phyloP scores from a whole-genome alignment of 2,113 vertebrate species.

The Chionomys nivalis region DNA sequence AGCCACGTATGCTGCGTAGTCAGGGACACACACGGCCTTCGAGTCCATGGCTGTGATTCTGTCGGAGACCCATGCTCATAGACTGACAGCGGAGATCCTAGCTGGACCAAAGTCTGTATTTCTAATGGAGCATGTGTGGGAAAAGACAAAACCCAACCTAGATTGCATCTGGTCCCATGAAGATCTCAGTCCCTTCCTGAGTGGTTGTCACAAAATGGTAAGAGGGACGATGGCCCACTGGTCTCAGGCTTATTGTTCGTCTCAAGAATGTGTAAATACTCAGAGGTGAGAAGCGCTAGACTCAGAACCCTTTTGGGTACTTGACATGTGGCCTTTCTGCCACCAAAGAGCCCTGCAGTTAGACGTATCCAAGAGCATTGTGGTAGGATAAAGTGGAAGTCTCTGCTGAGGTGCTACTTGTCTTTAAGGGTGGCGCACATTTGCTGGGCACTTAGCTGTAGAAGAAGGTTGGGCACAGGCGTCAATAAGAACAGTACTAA shows the following conservation, averaged over 20 bases:
- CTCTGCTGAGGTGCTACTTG: background rate
- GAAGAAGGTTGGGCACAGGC: background rate
- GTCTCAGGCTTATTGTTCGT: background rate
- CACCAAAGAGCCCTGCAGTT: background rate
- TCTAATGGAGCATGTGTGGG: background rate
- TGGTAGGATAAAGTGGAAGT: background rate
- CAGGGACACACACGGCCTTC: background rate
- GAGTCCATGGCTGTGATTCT: background rate
- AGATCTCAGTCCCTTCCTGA: background rate
- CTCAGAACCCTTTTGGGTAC: background rate
- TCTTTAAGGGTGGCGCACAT: background rate
- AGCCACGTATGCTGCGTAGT: background rate
- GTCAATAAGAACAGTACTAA: too few relatives aligned
- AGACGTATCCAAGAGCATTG: background rate
- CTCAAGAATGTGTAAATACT: background rate
- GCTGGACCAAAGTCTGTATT: background rate
- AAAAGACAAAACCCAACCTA: conserved; percentile 12
- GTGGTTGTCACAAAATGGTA: background rate
- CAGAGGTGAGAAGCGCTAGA: background rate
- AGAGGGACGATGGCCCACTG: background rate
- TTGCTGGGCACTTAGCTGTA: background rate
- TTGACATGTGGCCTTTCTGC: background rate
- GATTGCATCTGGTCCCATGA: background rate
- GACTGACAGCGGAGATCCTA: background rate
- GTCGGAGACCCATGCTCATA: background rate